Evolutionary conservation across 2,797 vertebrate species (phyloP).

Genomic region (Rhinogobio ventralis): DNA sequence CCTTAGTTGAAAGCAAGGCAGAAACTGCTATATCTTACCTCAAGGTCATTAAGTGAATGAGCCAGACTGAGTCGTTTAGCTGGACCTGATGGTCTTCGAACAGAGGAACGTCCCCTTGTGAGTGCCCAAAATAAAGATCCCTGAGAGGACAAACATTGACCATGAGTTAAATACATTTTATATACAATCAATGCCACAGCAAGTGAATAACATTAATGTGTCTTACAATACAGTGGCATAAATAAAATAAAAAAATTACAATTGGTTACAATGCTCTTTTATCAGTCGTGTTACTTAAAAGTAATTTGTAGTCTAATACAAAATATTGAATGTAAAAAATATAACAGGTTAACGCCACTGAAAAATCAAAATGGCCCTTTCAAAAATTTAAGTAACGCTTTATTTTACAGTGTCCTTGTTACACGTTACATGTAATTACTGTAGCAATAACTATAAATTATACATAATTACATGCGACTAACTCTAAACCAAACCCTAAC

Average conservation of each 20-base stretch:
- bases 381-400: no score
- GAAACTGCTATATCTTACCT: conserved; percentile 77
- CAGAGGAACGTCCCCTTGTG: conserved; percentile 78
- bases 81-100: conserved; percentile 81
- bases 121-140: conserved; percentile 83
- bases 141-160: conserved; percentile 64
- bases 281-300: background rate
- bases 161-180: conserved; percentile 3
- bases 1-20: background rate
- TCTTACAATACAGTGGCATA: background rate
- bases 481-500: no score
- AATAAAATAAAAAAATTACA: background rate
- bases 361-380: background rate
- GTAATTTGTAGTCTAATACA: background rate
- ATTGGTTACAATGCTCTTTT: background rate
- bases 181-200: background rate
- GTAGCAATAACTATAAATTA: no score
- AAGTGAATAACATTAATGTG: background rate
- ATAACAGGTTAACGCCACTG: background rate
- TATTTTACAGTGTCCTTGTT: no score
- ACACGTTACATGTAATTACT: no score
- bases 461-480: no score
- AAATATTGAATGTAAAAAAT: background rate
- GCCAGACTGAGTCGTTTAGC: conserved; percentile 90
- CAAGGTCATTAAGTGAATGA: conserved; percentile 93